Evolutionary conservation across 1,140 invertebrate species (phyloP).

Genomic region (Teleopsis dalmanni): DNA sequence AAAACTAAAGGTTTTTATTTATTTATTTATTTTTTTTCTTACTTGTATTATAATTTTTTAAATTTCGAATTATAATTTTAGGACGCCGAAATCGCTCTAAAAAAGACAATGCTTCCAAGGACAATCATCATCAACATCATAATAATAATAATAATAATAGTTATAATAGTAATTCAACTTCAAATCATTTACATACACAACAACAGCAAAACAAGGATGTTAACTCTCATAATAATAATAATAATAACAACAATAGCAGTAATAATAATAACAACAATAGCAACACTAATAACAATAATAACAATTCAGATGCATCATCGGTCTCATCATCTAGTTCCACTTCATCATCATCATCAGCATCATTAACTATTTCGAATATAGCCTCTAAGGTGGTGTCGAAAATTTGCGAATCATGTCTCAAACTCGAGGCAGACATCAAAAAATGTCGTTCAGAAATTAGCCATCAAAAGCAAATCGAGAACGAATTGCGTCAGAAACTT

Average conservation of each 20-base stretch:
- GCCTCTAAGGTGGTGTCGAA: conserved; percentile 41
- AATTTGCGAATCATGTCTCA: conserved; percentile 43
- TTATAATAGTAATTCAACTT: conserved; percentile 5
- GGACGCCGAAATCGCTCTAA: conserved; percentile 41
- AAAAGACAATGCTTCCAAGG: conserved; percentile 38
- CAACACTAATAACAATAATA: too few species aligned
- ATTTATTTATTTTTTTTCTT: not conserved
- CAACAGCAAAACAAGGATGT: conserved; percentile 19
- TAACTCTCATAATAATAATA: conserved; percentile 15
- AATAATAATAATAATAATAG: conserved; percentile 8
- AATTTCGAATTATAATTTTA: conserved; percentile 3
- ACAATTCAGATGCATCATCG: conserved; percentile 28
- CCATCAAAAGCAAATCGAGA: conserved; percentile 67
- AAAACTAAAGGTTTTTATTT: conserved; percentile 30
- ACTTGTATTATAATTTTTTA: not conserved
- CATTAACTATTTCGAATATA: conserved; percentile 31
- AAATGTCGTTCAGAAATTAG: conserved; percentile 72
- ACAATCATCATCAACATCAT: conserved; percentile 39
- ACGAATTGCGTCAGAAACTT: conserved; percentile 76
- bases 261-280: conserved; percentile 16
- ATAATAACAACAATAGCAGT: conserved; percentile 15
- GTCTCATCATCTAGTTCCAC: conserved; percentile 22
- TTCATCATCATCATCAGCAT: conserved; percentile 18
- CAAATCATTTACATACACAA: conserved; percentile 2
- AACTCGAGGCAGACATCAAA: conserved; percentile 67